phyloP scores from a whole-genome alignment of 2,888 invertebrate species.

The Eupithecia exiguata region DNA sequence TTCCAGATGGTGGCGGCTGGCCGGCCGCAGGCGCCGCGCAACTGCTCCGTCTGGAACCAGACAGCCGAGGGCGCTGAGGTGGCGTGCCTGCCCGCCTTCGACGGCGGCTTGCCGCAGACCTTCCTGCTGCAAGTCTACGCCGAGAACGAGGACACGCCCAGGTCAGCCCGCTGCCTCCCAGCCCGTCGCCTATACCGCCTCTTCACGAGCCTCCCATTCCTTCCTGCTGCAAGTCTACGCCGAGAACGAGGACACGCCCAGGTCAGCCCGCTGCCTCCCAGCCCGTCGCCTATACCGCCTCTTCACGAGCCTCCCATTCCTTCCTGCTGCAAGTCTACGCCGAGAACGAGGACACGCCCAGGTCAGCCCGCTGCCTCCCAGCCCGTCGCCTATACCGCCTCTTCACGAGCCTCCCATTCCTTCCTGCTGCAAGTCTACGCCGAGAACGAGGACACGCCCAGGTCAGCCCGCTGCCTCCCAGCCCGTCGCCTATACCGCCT shows the following conservation, averaged over 20 bases:
- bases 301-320: constrained; percentile 45
- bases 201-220: constrained; percentile 45
- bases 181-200: no score
- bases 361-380: constrained; percentile 49
- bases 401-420: constrained; percentile 45
- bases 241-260: constrained; percentile 61
- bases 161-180: constrained; percentile 49
- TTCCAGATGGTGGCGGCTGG: constrained; percentile 96
- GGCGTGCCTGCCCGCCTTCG: constrained; percentile 92
- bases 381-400: no score
- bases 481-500: no score
- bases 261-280: constrained; percentile 49
- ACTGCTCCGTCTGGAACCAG: constrained; percentile 93
- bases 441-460: constrained; percentile 61
- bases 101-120: constrained; percentile 94
- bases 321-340: constrained; percentile 92
- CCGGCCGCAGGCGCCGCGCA: constrained; percentile 92
- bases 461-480: constrained; percentile 49
- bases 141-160: constrained; percentile 61
- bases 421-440: constrained; percentile 92
- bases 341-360: constrained; percentile 61
- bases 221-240: constrained; percentile 92
- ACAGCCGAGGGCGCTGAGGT: constrained; percentile 93
- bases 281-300: no score
- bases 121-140: constrained; percentile 92